Conservation (phyloP, 2,888 invertebrate genomes). For the Ichneumoninae sp. region DNA sequence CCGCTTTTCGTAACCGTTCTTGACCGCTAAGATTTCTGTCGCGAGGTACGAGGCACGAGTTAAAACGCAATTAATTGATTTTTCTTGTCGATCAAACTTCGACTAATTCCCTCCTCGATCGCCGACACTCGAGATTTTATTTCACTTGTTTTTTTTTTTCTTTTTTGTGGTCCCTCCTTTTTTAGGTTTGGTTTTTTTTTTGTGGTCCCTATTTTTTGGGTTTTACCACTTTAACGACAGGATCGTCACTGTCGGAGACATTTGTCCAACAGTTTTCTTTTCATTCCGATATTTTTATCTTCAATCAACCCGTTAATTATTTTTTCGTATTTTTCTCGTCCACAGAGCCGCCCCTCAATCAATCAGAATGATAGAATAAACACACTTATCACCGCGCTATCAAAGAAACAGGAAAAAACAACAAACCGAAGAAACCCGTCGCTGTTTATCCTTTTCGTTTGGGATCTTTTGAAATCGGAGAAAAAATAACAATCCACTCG, state of each 20-base stretch:
- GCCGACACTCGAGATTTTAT: not conserved
- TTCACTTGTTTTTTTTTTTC: too few species aligned
- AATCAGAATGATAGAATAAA: conserved; percentile 48
- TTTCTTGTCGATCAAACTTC: not conserved
- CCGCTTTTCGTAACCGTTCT: not conserved
- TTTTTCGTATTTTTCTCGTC: not conserved
- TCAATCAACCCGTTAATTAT: not conserved
- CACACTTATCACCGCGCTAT: conserved; percentile 1
- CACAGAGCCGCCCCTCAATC: conserved; percentile 1
- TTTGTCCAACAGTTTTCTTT: too few species aligned
- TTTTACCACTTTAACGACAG: not conserved
- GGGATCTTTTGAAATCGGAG: conserved; percentile 44
- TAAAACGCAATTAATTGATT: not conserved
- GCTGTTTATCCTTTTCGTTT: conserved; percentile 27
- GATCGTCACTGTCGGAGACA: not conserved
- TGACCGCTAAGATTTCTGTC: not conserved
- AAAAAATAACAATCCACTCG: conserved; percentile 45
- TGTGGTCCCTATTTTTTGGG: too few species aligned
- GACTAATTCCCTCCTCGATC: not conserved
- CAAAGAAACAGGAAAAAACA: conserved; percentile 42
- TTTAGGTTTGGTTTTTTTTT: too few species aligned
- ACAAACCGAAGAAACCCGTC: conserved; percentile 44
- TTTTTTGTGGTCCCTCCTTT: too few species aligned
- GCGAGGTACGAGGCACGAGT: not conserved
- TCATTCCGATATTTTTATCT: not conserved